These are phyloP conservation scores for Anthopleura xanthogrammica DNA, from an alignment of 92 coral and sea anemone genomes.

Conservation along the genomic window DNA sequence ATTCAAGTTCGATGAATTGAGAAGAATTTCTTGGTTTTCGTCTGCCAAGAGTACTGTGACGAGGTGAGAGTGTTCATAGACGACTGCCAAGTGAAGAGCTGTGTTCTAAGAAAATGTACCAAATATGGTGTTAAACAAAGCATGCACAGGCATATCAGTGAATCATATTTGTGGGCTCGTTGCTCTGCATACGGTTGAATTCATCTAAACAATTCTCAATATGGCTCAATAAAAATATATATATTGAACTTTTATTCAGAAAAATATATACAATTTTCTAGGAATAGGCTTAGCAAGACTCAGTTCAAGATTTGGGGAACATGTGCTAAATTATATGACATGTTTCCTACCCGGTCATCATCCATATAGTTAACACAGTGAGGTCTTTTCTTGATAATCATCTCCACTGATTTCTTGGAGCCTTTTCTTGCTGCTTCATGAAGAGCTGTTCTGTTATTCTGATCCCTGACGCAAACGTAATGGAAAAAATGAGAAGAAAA, in stretches of 20 bases:
- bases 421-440: conserved; percentile 47
- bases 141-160: too few relatives aligned
- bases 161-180: too few relatives aligned
- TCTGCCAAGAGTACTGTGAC: conserved; percentile 52
- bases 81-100: conserved; percentile 75
- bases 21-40: conserved; percentile 48
- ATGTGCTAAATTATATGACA: too few relatives aligned
- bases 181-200: too few relatives aligned
- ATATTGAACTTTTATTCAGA: too few relatives aligned
- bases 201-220: too few relatives aligned
- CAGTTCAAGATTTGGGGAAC: too few relatives aligned
- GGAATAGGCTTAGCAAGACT: too few relatives aligned
- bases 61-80: conserved; percentile 48
- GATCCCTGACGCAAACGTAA: conserved; percentile 29
- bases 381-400: background rate
- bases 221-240: too few relatives aligned
- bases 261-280: too few relatives aligned
- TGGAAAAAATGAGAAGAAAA: background rate
- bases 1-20: conserved; percentile 61
- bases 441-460: conserved; percentile 32
- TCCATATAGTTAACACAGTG: conserved; percentile 32
- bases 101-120: conserved; percentile 52
- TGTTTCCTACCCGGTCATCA: conserved; percentile 29
- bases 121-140: background rate
- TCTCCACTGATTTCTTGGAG: conserved; percentile 27